Conservation (phyloP, 2,113 vertebrate species). For the Jacana jacana region DNA sequence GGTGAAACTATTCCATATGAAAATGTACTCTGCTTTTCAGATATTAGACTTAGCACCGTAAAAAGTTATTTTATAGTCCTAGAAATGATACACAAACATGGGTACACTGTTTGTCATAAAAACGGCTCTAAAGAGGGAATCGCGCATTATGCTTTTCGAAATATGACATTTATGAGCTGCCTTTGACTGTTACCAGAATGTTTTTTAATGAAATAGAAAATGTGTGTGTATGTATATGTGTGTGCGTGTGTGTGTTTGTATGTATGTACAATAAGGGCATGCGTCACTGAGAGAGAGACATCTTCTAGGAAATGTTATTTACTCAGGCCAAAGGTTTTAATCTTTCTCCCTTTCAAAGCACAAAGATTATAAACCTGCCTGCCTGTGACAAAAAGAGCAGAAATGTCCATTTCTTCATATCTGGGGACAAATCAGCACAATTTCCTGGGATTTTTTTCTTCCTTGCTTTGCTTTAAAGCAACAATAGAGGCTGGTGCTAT, state of each 20-base stretch:
- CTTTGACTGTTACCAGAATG: constrained; percentile 59
- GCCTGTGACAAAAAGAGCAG: neutral
- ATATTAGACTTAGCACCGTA: constrained; percentile 23
- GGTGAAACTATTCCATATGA: neutral
- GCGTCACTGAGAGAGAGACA: neutral
- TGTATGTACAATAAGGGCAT: neutral
- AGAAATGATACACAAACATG: constrained; percentile 53
- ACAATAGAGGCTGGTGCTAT: neutral
- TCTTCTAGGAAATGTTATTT: neutral
- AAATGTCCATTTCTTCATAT: neutral
- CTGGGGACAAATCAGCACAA: neutral
- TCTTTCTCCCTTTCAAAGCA: neutral
- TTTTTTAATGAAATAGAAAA: constrained; percentile 39
- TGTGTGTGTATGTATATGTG: neutral
- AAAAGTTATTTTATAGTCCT: constrained; percentile 48
- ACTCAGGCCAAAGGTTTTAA: neutral
- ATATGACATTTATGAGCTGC: constrained; percentile 71
- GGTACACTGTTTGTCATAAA: constrained; percentile 53
- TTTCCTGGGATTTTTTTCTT: neutral
- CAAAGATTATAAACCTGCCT: neutral
- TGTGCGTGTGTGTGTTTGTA: neutral
- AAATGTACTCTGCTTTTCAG: constrained; percentile 10
- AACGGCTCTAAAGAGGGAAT: constrained; percentile 27
- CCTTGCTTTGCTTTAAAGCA: neutral
- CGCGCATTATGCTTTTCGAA: neutral